Evolutionary conservation across 2,797 vertebrate species (phyloP).

Genomic region (Peromyscus nudipes): DNA sequence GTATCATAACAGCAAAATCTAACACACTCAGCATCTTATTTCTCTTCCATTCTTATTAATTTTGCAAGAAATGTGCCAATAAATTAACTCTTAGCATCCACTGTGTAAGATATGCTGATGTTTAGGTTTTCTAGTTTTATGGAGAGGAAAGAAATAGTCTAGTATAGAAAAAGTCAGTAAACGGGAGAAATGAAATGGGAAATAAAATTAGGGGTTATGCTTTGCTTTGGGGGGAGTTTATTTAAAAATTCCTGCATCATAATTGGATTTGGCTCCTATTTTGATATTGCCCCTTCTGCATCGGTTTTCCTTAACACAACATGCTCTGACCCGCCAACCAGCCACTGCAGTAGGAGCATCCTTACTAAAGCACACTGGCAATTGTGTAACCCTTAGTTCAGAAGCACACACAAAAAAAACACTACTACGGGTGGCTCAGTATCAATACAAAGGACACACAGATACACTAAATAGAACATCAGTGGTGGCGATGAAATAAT

Average conservation of each 20-base stretch:
- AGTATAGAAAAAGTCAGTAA: background rate
- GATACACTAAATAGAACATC: background rate
- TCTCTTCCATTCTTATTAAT: conserved; percentile 67
- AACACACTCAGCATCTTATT: conserved; percentile 45
- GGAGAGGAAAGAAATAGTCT: background rate
- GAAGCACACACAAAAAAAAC: conserved; percentile 5
- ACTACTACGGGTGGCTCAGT: background rate
- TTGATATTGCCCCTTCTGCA: background rate
- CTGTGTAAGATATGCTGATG: background rate
- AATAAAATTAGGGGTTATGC: background rate
- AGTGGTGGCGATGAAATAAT: background rate
- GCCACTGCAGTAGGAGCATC: background rate
- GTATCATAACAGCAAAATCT: conserved; percentile 50
- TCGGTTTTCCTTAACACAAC: background rate
- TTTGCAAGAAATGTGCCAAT: conserved; percentile 74
- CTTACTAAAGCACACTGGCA: background rate
- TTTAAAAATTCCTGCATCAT: background rate
- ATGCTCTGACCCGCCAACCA: background rate
- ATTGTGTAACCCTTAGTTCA: background rate
- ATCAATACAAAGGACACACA: background rate
- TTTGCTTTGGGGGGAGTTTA: background rate
- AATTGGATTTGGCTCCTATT: background rate
- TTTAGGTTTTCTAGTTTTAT: conserved; percentile 53
- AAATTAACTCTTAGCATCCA: conserved; percentile 71
- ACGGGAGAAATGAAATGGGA: conserved; percentile 17